Conservation (phyloP, 2,797 vertebrate species). For the Cryptoblepharus egeriae region DNA sequence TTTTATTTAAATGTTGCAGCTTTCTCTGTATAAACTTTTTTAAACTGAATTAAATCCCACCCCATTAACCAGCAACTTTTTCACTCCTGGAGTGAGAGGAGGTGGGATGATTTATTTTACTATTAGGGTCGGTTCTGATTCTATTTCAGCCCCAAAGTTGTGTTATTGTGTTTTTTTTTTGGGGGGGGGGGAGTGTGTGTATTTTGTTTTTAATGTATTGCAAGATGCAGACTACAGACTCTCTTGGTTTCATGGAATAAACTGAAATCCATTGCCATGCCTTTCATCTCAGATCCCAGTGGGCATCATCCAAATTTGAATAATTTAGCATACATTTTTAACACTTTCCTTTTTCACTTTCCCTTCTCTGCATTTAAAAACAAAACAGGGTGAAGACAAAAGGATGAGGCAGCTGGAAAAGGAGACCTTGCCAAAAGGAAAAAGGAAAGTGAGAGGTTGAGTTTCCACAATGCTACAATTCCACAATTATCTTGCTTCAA, state of each 20-base stretch:
- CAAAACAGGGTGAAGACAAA: background rate
- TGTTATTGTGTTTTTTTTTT: too few relatives aligned
- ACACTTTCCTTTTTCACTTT: background rate
- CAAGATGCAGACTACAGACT: background rate
- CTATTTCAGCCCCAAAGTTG: background rate
- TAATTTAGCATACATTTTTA: constrained; percentile 44
- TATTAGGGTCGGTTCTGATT: background rate
- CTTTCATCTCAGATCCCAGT: background rate
- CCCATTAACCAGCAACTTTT: constrained; percentile 28
- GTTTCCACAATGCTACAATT: constrained; percentile 48
- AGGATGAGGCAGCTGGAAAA: constrained; percentile 35
- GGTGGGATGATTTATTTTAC: background rate
- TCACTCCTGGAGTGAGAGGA: constrained; percentile 14
- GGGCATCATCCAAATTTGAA: constrained; percentile 14
- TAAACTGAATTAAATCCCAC: background rate
- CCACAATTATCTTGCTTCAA: constrained; percentile 54
- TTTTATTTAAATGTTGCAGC: background rate
- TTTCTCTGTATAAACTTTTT: background rate
- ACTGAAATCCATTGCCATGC: background rate
- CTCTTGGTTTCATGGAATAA: background rate
- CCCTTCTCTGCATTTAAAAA: constrained; percentile 11
- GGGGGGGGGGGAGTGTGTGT: too few relatives aligned
- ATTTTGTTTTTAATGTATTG: background rate
- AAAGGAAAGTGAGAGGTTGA: background rate
- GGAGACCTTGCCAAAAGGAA: constrained; percentile 22